Percentiles rank a stretch among this genome's conserved stretches.
phyloP scores from a whole-genome alignment of 1,140 invertebrate species.

The Carposina sasakii region DNA sequence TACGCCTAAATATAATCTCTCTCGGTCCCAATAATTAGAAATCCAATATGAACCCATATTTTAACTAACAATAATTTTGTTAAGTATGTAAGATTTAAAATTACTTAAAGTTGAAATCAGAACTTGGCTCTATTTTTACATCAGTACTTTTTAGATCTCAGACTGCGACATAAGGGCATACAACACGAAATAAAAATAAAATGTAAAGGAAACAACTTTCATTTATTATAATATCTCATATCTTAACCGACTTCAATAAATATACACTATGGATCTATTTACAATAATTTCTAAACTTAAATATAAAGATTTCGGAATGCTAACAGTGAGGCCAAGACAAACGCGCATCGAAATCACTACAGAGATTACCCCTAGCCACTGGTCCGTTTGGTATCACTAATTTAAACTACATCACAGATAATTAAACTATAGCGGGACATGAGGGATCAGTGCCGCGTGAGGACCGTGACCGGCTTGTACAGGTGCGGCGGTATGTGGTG shows the following conservation, averaged over 20 bases:
- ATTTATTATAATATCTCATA: constrained; percentile 46
- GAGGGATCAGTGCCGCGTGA: constrained; percentile 48
- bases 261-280: constrained; percentile 65
- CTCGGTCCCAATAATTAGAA: too few relatives aligned
- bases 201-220: constrained; percentile 37
- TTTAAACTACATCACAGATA: constrained; percentile 34
- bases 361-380: constrained; percentile 39
- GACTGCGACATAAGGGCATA: too few relatives aligned
- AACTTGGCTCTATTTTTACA: too few relatives aligned
- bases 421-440: constrained; percentile 13
- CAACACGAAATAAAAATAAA: constrained; percentile 16
- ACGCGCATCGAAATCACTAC: constrained; percentile 10
- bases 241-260: constrained; percentile 57
- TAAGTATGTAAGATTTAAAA: too few relatives aligned
- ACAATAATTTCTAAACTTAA: constrained; percentile 25
- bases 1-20: too few relatives aligned
- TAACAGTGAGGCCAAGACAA: constrained; percentile 29
- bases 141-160: too few relatives aligned
- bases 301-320: constrained; percentile 47
- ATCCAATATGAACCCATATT: too few relatives aligned
- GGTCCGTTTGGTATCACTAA: constrained; percentile 24
- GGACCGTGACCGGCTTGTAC: constrained; percentile 61
- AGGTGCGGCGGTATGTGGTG: constrained; percentile 60
- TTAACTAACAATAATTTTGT: too few relatives aligned
- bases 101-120: too few relatives aligned